phyloP scores from a whole-genome alignment of 1,140 invertebrate genomes.

The Frieseomelitta varia region DNA sequence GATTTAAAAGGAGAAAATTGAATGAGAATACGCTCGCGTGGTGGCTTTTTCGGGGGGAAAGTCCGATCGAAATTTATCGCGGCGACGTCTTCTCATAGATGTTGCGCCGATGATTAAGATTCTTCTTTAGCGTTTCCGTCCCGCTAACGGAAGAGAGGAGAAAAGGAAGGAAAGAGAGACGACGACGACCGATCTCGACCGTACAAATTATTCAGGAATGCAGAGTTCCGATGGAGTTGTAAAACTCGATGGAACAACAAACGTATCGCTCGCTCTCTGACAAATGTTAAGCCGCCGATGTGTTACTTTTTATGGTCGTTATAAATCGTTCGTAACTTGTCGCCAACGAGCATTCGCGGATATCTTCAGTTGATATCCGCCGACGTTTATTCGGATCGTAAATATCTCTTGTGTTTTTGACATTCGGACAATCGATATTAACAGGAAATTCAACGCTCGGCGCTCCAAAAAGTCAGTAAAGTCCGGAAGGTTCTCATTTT shows the following conservation, averaged over 20 bases:
- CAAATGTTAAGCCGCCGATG: conserved; percentile 35
- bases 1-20: conserved; percentile 25
- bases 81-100: not conserved
- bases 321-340: not conserved
- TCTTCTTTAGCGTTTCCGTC: not conserved
- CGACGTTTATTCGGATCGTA: conserved; percentile 4
- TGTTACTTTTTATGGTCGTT: not conserved
- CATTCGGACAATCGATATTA: not conserved
- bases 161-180: not conserved
- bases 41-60: conserved; percentile 20
- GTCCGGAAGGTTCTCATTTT: too few relatives aligned
- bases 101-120: not conserved
- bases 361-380: too few relatives aligned
- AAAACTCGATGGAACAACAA: not conserved
- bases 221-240: conserved; percentile 17
- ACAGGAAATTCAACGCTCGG: not conserved
- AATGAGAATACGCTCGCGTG: not conserved
- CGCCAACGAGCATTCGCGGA: not conserved
- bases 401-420: not conserved
- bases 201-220: conserved; percentile 15
- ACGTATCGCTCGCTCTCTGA: conserved; percentile 16
- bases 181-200: not conserved
- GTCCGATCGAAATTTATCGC: conserved; percentile 7
- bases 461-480: too few relatives aligned
- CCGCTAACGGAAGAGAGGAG: not conserved